Conservation (phyloP, 2,797 vertebrate genomes). For the Sylvia borin region DNA sequence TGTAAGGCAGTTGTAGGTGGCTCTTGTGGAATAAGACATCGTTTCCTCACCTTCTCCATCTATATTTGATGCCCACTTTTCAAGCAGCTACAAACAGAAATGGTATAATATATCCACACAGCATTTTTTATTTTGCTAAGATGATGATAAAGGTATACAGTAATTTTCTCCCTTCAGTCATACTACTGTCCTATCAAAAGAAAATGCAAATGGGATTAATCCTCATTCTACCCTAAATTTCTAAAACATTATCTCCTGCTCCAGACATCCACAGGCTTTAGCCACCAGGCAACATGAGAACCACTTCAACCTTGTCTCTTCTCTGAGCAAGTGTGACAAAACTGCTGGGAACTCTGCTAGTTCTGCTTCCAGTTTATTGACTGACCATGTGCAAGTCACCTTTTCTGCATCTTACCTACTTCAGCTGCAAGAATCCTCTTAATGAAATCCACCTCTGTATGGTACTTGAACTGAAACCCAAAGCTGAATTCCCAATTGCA, state of each 20-base stretch:
- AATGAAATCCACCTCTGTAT: neutral
- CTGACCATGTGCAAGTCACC: neutral
- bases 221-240: neutral
- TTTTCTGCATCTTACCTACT: neutral
- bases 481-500: neutral
- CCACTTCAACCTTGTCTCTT: neutral
- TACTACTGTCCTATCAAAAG: neutral
- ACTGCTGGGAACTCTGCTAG: neutral
- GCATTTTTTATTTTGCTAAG: neutral
- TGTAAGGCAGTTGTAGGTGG: neutral
- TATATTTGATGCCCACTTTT: neutral
- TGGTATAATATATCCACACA: neutral
- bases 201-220: slow-evolving; percentile 7
- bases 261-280: neutral
- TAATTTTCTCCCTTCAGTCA: neutral
- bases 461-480: neutral
- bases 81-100: neutral
- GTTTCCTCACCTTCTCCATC: neutral
- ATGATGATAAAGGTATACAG: neutral
- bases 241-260: neutral
- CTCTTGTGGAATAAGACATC: neutral
- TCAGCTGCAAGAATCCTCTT: neutral
- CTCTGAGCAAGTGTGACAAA: neutral
- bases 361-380: neutral
- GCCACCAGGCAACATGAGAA: neutral